Conservation (phyloP, 2,113 vertebrate species). For the Poeciliopsis occidentalis region DNA sequence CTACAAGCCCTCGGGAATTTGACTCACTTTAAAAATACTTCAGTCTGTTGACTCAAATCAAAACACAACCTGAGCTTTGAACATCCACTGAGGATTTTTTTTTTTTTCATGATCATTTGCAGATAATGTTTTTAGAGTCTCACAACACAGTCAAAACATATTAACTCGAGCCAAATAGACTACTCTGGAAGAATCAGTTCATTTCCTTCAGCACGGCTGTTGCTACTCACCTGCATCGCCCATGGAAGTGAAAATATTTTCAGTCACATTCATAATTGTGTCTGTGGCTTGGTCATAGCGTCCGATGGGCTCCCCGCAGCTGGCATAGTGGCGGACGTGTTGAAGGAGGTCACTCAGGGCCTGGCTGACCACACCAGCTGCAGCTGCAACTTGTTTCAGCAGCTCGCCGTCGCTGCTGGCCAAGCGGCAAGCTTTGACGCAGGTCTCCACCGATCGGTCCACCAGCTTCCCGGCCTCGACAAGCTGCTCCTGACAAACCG, state of each 20-base stretch:
- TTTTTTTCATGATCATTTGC: slow-evolving; percentile 26
- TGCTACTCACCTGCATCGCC: slow-evolving; percentile 94
- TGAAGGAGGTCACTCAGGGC: slow-evolving; percentile 93
- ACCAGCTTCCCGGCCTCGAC: slow-evolving; percentile 96
- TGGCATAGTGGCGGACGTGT: slow-evolving; percentile 95
- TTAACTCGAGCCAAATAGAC: background rate
- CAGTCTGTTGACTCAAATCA: slow-evolving; percentile 57
- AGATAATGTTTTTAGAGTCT: slow-evolving; percentile 17
- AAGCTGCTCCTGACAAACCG: slow-evolving; percentile 97
- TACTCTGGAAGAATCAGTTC: slow-evolving; percentile 1
- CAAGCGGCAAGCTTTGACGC: slow-evolving; percentile 91
- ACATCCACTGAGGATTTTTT: slow-evolving; percentile 36
- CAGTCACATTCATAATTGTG: slow-evolving; percentile 98
- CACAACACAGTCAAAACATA: slow-evolving; percentile 39
- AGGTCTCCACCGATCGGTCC: slow-evolving; percentile 95
- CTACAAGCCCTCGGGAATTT: slow-evolving; percentile 53
- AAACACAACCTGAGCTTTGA: slow-evolving; percentile 59
- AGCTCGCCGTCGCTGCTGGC: slow-evolving; percentile 89
- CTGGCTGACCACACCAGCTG: slow-evolving; percentile 92
- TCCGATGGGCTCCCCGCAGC: slow-evolving; percentile 94
- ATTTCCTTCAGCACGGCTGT: background rate
- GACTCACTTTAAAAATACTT: slow-evolving; percentile 60
- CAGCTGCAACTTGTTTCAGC: slow-evolving; percentile 92
- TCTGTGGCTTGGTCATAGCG: slow-evolving; percentile 99
- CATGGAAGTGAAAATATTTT: slow-evolving; percentile 99